phyloP scores from a whole-genome alignment of 2,888 invertebrate genomes.

The Periphyllus acericola region DNA sequence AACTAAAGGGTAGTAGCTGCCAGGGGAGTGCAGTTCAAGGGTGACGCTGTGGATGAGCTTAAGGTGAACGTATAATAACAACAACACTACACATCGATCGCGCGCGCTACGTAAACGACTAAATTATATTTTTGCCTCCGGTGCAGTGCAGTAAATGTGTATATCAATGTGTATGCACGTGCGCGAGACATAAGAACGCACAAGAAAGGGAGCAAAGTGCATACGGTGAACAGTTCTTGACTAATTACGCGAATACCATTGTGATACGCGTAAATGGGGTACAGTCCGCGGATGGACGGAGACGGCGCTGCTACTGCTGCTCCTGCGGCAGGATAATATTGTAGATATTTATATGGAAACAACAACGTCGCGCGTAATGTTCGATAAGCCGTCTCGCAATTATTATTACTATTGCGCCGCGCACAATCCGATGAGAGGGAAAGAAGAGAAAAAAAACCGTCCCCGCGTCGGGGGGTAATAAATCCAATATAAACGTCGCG shows the following conservation, averaged over 20 bases:
- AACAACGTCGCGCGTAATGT: not conserved
- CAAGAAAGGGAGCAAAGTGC: not conserved
- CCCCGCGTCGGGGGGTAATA: not conserved
- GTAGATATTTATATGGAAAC: not conserved
- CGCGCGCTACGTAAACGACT: not conserved
- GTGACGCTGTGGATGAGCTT: not conserved
- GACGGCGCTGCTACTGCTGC: too few relatives aligned
- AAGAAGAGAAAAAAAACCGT: not conserved
- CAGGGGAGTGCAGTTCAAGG: too few relatives aligned
- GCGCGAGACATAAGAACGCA: too few relatives aligned
- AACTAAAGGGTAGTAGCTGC: not conserved
- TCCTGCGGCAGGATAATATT: not conserved
- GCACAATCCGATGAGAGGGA: too few relatives aligned
- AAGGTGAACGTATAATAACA: not conserved
- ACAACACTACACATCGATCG: not conserved
- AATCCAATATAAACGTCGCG: constrained; percentile 33
- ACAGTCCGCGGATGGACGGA: not conserved
- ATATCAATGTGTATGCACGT: too few relatives aligned
- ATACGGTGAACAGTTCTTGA: not conserved
- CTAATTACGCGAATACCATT: not conserved
- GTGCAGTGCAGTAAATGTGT: too few relatives aligned
- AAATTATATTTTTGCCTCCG: not conserved
- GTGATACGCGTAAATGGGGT: not conserved
- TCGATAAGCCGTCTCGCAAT: constrained; percentile 38
- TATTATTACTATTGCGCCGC: constrained; percentile 6